Evolutionary conservation across 1,140 invertebrate genomes (phyloP).

Genomic region (Anagrus nilaparvatae): DNA sequence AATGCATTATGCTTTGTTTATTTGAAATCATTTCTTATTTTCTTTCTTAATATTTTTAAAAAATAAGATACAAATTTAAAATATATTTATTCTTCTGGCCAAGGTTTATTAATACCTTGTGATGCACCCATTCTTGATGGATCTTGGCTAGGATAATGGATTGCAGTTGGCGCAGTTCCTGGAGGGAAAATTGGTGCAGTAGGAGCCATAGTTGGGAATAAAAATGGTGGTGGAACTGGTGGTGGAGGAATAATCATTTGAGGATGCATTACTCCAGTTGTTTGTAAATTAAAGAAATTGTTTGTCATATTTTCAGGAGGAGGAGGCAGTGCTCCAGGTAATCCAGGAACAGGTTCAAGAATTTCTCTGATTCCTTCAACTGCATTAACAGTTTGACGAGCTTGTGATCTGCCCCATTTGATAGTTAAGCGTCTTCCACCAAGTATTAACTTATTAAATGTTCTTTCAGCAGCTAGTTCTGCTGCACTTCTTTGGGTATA

Average conservation of each 20-base stretch:
- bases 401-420: constrained; percentile 93
- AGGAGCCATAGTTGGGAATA: constrained; percentile 40
- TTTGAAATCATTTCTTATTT: too few relatives aligned
- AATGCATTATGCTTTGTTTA: too few relatives aligned
- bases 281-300: constrained; percentile 52
- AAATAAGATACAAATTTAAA: constrained; percentile 16
- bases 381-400: constrained; percentile 45
- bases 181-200: constrained; percentile 42
- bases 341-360: constrained; percentile 79
- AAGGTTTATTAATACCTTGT: constrained; percentile 42
- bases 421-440: constrained; percentile 82
- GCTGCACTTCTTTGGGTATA: constrained; percentile 84
- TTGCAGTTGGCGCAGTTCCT: constrained; percentile 39
- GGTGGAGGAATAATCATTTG: constrained; percentile 47
- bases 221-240: constrained; percentile 32
- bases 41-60: neutral
- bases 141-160: constrained; percentile 94
- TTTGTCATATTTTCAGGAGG: constrained; percentile 55
- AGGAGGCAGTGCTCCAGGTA: constrained; percentile 68
- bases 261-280: constrained; percentile 43
- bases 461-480: constrained; percentile 89
- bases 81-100: constrained; percentile 41
- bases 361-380: constrained; percentile 40
- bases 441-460: constrained; percentile 91
- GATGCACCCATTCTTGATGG: constrained; percentile 76